phyloP scores from a whole-genome alignment of 1,140 invertebrate species.

The Pogonognathellus flavescens region DNA sequence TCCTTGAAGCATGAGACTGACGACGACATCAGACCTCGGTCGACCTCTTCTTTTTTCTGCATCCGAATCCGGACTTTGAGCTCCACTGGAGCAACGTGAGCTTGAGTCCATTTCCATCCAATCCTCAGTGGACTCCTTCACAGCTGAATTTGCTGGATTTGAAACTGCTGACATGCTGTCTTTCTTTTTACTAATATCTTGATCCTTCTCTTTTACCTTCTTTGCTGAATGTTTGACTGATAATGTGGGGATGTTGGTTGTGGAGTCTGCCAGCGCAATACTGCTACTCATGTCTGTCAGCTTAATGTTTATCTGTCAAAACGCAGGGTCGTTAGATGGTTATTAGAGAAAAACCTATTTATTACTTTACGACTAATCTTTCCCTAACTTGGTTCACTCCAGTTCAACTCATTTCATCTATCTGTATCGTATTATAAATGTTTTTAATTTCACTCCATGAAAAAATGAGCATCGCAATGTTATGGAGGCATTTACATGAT shows the following conservation, averaged over 20 bases:
- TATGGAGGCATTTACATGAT: too few relatives aligned
- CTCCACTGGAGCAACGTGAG: constrained; percentile 61
- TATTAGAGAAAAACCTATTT: constrained; percentile 30
- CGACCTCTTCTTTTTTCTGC: constrained; percentile 74
- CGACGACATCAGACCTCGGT: constrained; percentile 81
- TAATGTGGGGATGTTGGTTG: constrained; percentile 55
- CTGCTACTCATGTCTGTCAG: constrained; percentile 53
- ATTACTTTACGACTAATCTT: constrained; percentile 36
- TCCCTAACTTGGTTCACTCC: constrained; percentile 19
- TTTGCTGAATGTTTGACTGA: constrained; percentile 20
- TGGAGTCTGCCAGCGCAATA: constrained; percentile 62
- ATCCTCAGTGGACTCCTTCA: constrained; percentile 8
- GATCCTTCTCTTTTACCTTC: constrained; percentile 33
- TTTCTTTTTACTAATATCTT: constrained; percentile 27
- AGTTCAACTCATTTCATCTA: constrained; percentile 21
- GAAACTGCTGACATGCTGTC: constrained; percentile 33
- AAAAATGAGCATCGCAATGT: too few relatives aligned
- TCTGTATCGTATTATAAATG: not conserved
- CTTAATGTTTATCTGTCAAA: constrained; percentile 35
- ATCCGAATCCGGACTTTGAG: constrained; percentile 64
- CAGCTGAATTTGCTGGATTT: not conserved
- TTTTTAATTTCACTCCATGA: not conserved
- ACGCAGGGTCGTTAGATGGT: constrained; percentile 16
- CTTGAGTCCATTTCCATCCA: constrained; percentile 52
- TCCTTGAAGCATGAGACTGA: constrained; percentile 80